These are phyloP conservation scores for Caenorhabditis elegans DNA, from an alignment of 1,140 invertebrate genomes.

Conservation along the genomic window WBcel235 BX284606.5:9171501-9172000, in stretches of 20 bases:
- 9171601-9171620: not conserved
- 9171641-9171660: not conserved
- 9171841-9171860: not conserved
- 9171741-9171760: no score
- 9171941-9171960: no score
- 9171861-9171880: not conserved
- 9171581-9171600: not conserved
- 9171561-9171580: no score
- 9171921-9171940: no score
- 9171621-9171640: not conserved
- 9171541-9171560: no score
- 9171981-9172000: not conserved
- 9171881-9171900: not conserved
- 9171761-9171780: not conserved
- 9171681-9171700: not conserved
- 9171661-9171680: not conserved
- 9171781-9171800: not conserved
- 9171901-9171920: no score
- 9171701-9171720: not conserved
- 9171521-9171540: no score
- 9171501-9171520: no score
- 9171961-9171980: not conserved
- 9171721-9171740: no score
- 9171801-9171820: not conserved
- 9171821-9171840: not conserved